Percentiles rank a stretch among this genome's conserved stretches.
These are phyloP conservation scores for Coecobrya sp. DNA, from an alignment of 2,888 invertebrate genomes.

Conservation along the genomic window DNA sequence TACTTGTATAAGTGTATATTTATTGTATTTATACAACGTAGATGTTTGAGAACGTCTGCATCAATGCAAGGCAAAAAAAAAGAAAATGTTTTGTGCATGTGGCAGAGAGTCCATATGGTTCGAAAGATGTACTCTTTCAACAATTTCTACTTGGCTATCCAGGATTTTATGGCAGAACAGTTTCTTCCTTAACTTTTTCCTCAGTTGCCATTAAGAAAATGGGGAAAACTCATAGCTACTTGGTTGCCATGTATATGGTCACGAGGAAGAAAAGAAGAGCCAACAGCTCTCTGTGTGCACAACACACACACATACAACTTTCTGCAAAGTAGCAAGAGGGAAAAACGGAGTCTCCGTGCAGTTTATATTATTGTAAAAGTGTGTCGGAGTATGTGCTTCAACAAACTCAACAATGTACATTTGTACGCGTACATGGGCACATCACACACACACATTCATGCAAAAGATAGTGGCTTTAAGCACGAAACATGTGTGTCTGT, in stretches of 20 bases:
- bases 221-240: slow-evolving; percentile 31
- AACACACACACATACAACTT: slow-evolving; percentile 26
- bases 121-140: slow-evolving; percentile 39
- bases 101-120: slow-evolving; percentile 57
- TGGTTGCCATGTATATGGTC: not conserved
- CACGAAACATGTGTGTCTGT: slow-evolving; percentile 63
- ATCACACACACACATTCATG: slow-evolving; percentile 41
- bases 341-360: slow-evolving; percentile 10
- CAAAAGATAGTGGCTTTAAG: slow-evolving; percentile 61
- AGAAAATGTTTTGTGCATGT: slow-evolving; percentile 45
- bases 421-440: slow-evolving; percentile 17
- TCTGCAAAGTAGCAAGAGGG: not conserved
- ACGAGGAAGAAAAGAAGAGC: slow-evolving; percentile 22
- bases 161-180: slow-evolving; percentile 70
- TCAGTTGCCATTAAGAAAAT: slow-evolving; percentile 71
- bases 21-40: not conserved
- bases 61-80: slow-evolving; percentile 19
- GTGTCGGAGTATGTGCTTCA: slow-evolving; percentile 26
- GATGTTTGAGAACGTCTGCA: not conserved
- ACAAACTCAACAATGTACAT: slow-evolving; percentile 12
- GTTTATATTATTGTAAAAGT: slow-evolving; percentile 54
- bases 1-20: not conserved
- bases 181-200: slow-evolving; percentile 76
- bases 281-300: slow-evolving; percentile 35
- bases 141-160: slow-evolving; percentile 64